A percentile compares a stretch with the other conserved stretches of the same genome.
Evolutionary conservation across 2,113 vertebrate genomes (phyloP).

Genomic region (Eonycteris spelaea): DNA sequence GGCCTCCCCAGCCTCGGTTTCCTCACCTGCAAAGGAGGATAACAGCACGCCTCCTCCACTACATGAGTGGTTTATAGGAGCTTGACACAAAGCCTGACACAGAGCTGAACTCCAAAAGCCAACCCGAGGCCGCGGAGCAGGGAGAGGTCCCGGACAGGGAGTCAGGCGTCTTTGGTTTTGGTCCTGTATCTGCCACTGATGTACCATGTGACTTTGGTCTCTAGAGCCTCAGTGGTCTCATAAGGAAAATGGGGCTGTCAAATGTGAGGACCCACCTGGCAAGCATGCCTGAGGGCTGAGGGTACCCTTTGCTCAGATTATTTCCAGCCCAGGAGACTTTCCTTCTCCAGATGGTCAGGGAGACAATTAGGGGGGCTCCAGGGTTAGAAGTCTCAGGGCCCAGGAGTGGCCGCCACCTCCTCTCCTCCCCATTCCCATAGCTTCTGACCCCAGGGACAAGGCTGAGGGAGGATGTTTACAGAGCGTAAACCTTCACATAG

Average conservation of each 20-base stretch:
- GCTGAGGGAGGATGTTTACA: constrained; percentile 73
- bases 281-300: background rate
- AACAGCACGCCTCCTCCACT: fast-evolving
- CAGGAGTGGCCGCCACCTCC: background rate
- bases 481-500: constrained; percentile 65
- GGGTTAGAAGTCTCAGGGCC: background rate
- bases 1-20: background rate
- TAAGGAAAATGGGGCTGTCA: background rate
- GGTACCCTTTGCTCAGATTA: background rate
- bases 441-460: constrained; percentile 69
- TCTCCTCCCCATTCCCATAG: constrained; percentile 69
- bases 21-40: background rate
- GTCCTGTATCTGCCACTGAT: background rate
- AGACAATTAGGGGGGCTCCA: background rate
- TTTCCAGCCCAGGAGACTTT: background rate
- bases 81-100: fast-evolving
- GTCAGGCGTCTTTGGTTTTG: background rate
- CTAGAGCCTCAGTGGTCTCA: constrained; percentile 15
- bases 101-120: background rate
- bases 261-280: background rate
- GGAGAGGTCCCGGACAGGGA: background rate
- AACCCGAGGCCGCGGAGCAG: background rate
- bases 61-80: background rate
- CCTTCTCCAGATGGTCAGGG: background rate
- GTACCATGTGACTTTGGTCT: background rate